Base-by-base conservation (phyloP, 2,888 invertebrate species). In the Acleris cristana region DNA sequence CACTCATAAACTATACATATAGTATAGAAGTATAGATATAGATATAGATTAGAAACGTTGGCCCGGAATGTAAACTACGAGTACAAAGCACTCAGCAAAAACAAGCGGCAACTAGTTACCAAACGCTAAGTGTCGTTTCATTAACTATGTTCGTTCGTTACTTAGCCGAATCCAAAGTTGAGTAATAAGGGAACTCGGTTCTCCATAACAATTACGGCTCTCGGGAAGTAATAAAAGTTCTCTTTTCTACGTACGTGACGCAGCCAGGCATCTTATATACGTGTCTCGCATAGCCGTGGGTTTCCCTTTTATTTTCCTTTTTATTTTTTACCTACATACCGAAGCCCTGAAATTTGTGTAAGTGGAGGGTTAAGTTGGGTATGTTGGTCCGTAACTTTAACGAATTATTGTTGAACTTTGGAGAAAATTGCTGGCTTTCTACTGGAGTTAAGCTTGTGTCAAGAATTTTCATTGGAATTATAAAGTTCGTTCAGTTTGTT, bases 191-290 rank as follows among this genome's bases (percentile, higher is more conserved):
- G 79, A 77, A 76, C 81, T 82, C 78, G 78, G 79, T 84, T 89
- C 87, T 88, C 87, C 84, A 87, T 89, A 89, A 89, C 89, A 90
- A 90, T 90, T 89, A 89, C 85, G 80, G 74, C 74, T 78, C 84
- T 84, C 81, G 86, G 40, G 87, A 88, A 87, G 89, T 88, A 89
- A 90, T 90, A 89, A 88, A 89, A 88, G 88, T 90, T 90, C 86
- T 88, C 82, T 85, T 86, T 87, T 85, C 82, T 81, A 71, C 73
- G 84, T 83, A 90, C 90, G 90, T 90, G 90, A 87, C 85, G 83
- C 68, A 83, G 85, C 82, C 61, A 87, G 87, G 87, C 87, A 84
- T 82, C 84, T 84, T 80, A 82, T 84, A 79, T 79, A 81, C 89
- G 90, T 90, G 90, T 85, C 82, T 76, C 74, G 89, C 86, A 88